Conservation (phyloP, 2,797 vertebrate genomes). For the Anguilla anguilla region DNA sequence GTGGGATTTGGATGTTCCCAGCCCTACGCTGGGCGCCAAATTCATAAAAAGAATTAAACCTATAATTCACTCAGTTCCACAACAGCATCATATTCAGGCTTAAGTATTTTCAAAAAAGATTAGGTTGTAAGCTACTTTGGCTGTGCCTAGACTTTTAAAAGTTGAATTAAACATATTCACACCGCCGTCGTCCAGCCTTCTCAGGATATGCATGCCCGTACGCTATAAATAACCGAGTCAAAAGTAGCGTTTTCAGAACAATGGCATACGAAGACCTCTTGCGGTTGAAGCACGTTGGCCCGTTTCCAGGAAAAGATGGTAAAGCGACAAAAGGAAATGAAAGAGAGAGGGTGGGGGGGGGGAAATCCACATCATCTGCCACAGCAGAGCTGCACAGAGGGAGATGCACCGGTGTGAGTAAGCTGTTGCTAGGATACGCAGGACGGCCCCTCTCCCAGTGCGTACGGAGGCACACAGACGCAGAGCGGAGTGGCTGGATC, state of each 20-base stretch:
- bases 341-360: not conserved
- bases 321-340: not conserved
- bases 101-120: not conserved
- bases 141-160: not conserved
- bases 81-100: not conserved
- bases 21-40: no score
- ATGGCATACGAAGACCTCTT: not conserved
- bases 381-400: not conserved
- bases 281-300: not conserved
- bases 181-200: not conserved
- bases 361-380: not conserved
- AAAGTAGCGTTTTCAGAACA: not conserved
- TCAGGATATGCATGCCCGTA: not conserved
- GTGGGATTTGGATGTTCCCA: no score
- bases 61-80: not conserved
- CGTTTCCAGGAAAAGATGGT: not conserved
- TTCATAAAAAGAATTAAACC: no score
- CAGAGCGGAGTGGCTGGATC: not conserved
- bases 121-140: not conserved
- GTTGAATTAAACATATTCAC: not conserved
- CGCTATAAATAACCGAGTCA: not conserved
- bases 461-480: not conserved
- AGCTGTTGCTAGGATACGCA: conserved; percentile 18
- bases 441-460: not conserved
- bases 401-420: not conserved